Percentiles rank a stretch among this genome's conserved stretches.
Evolutionary conservation across 2,888 invertebrate genomes (phyloP).

Genomic region (Ischnura elegans): DNA sequence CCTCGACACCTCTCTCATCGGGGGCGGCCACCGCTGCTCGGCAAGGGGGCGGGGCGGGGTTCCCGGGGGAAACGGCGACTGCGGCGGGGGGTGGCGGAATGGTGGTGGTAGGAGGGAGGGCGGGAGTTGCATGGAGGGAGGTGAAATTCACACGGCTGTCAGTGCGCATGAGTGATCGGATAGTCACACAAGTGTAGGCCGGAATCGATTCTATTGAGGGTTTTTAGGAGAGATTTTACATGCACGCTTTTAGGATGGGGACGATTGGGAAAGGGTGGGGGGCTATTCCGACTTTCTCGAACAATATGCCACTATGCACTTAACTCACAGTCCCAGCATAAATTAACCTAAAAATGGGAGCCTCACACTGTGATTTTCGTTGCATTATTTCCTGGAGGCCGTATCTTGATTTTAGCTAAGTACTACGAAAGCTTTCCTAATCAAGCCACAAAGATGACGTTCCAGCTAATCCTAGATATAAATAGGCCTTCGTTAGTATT

Average conservation of each 20-base stretch:
- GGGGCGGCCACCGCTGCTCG: not conserved
- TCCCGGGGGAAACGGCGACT: not conserved
- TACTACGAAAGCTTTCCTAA: too few species aligned
- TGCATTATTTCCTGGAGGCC: too few species aligned
- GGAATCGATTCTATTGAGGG: slow-evolving; percentile 59
- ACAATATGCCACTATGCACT: not conserved
- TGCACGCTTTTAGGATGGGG: not conserved
- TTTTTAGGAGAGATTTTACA: slow-evolving; percentile 53
- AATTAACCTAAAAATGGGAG: not conserved
- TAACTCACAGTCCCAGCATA: not conserved
- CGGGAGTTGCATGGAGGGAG: slow-evolving; percentile 24
- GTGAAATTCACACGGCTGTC: slow-evolving; percentile 57
- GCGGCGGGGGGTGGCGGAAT: not conserved
- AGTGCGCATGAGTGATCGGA: slow-evolving; percentile 64
- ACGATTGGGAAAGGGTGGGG: not conserved
- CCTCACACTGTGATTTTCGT: not conserved
- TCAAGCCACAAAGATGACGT: too few species aligned
- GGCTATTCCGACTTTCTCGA: not conserved
- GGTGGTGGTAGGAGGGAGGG: not conserved
- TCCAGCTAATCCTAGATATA: too few species aligned
- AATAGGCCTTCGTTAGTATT: too few species aligned
- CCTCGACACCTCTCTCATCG: slow-evolving; percentile 15
- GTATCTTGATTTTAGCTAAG: too few species aligned
- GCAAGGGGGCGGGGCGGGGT: not conserved
- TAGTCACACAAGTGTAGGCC: slow-evolving; percentile 45